These are phyloP conservation scores for Anastrepha obliqua DNA, from an alignment of 1,140 invertebrate species.

Conservation along the genomic window DNA sequence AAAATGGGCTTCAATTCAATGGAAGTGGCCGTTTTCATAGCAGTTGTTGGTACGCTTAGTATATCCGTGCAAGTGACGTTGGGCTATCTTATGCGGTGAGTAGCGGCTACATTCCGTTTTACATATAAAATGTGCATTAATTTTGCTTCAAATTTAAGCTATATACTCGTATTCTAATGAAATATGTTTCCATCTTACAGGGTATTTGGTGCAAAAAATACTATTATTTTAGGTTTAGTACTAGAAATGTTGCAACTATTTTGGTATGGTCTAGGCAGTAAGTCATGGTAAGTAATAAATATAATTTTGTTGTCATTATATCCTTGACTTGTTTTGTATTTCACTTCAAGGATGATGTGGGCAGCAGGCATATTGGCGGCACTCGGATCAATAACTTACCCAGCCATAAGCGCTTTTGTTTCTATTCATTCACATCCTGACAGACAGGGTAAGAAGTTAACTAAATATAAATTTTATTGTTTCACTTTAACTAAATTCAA, in stretches of 20 bases:
- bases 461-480: too few relatives aligned
- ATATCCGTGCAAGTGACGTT: slow-evolving; percentile 95
- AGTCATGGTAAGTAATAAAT: slow-evolving; percentile 74
- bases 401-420: slow-evolving; percentile 99
- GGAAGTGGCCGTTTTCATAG: slow-evolving; percentile 98
- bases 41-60: slow-evolving; percentile 95
- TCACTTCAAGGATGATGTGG: slow-evolving; percentile 95
- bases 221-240: slow-evolving; percentile 96
- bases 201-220: slow-evolving; percentile 93
- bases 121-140: slow-evolving; percentile 39
- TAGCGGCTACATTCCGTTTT: not conserved
- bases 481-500: too few relatives aligned
- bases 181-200: slow-evolving; percentile 57
- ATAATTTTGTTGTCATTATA: not conserved
- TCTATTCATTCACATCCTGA: slow-evolving; percentile 97
- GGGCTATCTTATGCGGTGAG: slow-evolving; percentile 86
- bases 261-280: slow-evolving; percentile 93
- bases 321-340: slow-evolving; percentile 60
- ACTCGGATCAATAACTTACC: slow-evolving; percentile 96
- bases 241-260: slow-evolving; percentile 98
- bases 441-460: slow-evolving; percentile 85
- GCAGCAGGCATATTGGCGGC: slow-evolving; percentile 96
- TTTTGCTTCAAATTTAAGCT: not conserved
- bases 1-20: slow-evolving; percentile 97
- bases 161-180: not conserved